phyloP scores from a whole-genome alignment of 2,113 vertebrate species.

The Chascanopsetta lugubris region DNA sequence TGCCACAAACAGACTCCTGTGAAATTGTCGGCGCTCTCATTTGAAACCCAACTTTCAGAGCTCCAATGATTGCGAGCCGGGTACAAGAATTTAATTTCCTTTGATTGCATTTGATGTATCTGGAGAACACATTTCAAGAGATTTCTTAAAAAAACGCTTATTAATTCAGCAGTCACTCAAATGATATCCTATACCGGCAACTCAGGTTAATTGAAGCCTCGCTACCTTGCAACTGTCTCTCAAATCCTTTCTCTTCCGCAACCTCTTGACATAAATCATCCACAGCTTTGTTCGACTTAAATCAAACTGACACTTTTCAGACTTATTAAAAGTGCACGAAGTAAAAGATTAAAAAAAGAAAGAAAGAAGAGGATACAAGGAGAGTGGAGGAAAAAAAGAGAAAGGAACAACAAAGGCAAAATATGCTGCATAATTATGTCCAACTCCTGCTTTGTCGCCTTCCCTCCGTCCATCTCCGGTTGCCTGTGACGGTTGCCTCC shows the following conservation, averaged over 20 bases:
- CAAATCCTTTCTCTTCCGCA: slow-evolving; percentile 57
- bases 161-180: slow-evolving; percentile 70
- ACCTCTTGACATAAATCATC: slow-evolving; percentile 73
- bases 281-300: slow-evolving; percentile 68
- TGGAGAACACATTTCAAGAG: slow-evolving; percentile 66
- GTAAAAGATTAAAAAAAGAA: slow-evolving; percentile 43
- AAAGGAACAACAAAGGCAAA: slow-evolving; percentile 63
- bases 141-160: slow-evolving; percentile 60
- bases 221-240: slow-evolving; percentile 65
- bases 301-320: slow-evolving; percentile 68
- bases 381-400: slow-evolving; percentile 2
- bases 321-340: slow-evolving; percentile 71
- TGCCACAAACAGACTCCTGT: slow-evolving; percentile 18
- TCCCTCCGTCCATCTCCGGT: slow-evolving; percentile 49
- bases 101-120: slow-evolving; percentile 67
- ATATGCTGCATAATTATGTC: slow-evolving; percentile 55
- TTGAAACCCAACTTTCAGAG: slow-evolving; percentile 36
- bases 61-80: slow-evolving; percentile 52
- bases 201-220: slow-evolving; percentile 69
- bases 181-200: slow-evolving; percentile 62
- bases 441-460: slow-evolving; percentile 27
- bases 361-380: slow-evolving; percentile 23
- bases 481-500: slow-evolving; percentile 62
- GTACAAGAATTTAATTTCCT: slow-evolving; percentile 60
- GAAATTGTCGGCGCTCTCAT: slow-evolving; percentile 18